These are phyloP conservation scores for Sarcophaga subvicina DNA, from an alignment of 2,888 invertebrate genomes.

Conservation along the genomic window DNA sequence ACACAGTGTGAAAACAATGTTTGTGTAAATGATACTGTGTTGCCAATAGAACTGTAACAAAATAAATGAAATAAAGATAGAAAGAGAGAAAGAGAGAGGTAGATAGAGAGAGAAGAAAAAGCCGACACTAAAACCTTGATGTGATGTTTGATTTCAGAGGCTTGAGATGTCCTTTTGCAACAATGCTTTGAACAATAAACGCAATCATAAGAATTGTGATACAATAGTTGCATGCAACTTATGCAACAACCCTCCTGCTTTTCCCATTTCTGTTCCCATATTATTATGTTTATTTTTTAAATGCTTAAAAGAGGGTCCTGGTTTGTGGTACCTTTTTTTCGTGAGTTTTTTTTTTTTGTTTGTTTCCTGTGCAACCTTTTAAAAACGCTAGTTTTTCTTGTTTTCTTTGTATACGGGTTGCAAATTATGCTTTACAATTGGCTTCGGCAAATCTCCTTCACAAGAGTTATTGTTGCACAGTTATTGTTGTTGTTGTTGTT, in stretches of 20 bases:
- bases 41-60: slow-evolving; percentile 12
- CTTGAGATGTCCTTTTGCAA: slow-evolving; percentile 62
- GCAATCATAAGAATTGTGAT: neutral
- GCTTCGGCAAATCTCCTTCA: neutral
- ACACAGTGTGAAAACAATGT: slow-evolving; percentile 25
- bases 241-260: slow-evolving; percentile 61
- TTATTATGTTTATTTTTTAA: neutral
- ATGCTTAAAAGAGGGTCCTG: slow-evolving; percentile 1
- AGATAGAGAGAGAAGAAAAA: neutral
- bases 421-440: neutral
- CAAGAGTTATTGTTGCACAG: neutral
- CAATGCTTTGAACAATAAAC: slow-evolving; percentile 7
- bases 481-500: slow-evolving; percentile 23
- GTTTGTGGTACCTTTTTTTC: slow-evolving; percentile 33
- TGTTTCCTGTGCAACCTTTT: slow-evolving; percentile 50
- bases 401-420: neutral
- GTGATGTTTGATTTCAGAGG: neutral
- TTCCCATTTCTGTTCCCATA: slow-evolving; percentile 1
- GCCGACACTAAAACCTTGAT: neutral
- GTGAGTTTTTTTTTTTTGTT: slow-evolving; percentile 19
- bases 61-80: neutral
- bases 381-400: slow-evolving; percentile 55
- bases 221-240: slow-evolving; percentile 59
- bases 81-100: neutral
- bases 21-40: slow-evolving; percentile 63